Base-by-base conservation (phyloP, 2,797 vertebrate genomes). In the Lacerta bilineata region DNA sequence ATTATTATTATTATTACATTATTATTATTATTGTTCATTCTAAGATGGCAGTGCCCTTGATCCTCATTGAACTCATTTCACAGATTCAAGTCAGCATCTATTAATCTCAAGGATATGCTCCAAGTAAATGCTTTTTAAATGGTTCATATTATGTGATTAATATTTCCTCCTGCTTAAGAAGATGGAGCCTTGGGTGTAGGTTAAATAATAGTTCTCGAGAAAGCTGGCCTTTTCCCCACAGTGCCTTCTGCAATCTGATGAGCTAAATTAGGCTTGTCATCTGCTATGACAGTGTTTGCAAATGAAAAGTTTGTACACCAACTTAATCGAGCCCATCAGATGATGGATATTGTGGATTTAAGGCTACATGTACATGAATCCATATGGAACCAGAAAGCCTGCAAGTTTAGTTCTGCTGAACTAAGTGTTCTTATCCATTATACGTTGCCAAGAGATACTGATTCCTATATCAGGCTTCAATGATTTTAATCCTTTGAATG, bases 401-500 rank as follows among this genome's bases (percentile, higher is more conserved):
- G 50, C 50, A 84, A 72, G 18, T 74, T 84, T 61, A 61, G 66
- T 71, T 84, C 68, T 59, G 77, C 66, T 88, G 20, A 88, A 84
- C 27, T 10, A 36, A 80, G 17, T 61, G 4, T 15, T 72, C 66
- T 61, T 84, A 88, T 72, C 76, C 84, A 88, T 88, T 79, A 84
- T 71, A 66, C 17, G 72, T 84, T 71, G 66, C 50, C 9, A n/a
- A 84, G 29, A 80, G 80, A 80, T 8, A 20, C 36, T 72, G 76
- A 79, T 46, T 84, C 50, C 50, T 61, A 27, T 61, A 74, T 85
- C 50, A 64, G 39, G 29, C 29, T 4, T 80, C 76, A 84, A 43
- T 29, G 39, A 74, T 74, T 88, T 84, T 80, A 33, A 61, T 87
- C 27, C 36, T 87, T 74, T 88, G 76, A 80, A 80, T 43, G 29